Evolutionary conservation across 1,140 invertebrate species (phyloP).

Genomic region (Eulimnadia texana): DNA sequence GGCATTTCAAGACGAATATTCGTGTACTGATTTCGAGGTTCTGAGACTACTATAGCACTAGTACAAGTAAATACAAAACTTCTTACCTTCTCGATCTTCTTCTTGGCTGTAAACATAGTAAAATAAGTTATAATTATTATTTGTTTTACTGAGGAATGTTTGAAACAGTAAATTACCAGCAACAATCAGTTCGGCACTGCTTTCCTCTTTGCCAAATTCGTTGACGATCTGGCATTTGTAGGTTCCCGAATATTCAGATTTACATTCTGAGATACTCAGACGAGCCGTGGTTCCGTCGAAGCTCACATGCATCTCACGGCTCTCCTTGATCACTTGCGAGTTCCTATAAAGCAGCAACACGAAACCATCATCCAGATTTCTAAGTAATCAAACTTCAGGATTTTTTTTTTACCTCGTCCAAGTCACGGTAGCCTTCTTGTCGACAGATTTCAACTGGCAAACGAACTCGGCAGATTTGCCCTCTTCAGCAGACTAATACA

Average conservation of each 20-base stretch:
- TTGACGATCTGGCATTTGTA: conserved; percentile 68
- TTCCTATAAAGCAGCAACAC: conserved; percentile 40
- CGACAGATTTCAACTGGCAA: conserved; percentile 49
- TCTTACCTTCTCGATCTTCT: conserved; percentile 17
- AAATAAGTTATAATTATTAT: conserved; percentile 4
- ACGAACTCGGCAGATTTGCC: conserved; percentile 62
- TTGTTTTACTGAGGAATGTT: background rate
- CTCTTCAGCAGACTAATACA: conserved; percentile 49
- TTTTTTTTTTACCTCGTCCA: conserved; percentile 54
- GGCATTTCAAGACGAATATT: no score
- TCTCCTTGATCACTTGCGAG: conserved; percentile 50
- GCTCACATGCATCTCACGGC: conserved; percentile 46
- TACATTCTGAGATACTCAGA: conserved; percentile 52
- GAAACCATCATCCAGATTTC: background rate
- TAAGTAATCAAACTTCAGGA: background rate
- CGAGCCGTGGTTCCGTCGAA: conserved; percentile 70
- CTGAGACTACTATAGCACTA: no score
- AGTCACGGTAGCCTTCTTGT: conserved; percentile 62
- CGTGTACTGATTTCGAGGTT: no score
- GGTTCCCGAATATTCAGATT: conserved; percentile 49
- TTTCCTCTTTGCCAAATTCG: conserved; percentile 67
- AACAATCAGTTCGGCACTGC: conserved; percentile 55
- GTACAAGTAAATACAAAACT: background rate
- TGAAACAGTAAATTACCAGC: conserved; percentile 32
- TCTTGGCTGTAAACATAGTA: conserved; percentile 9